Percentiles rank a stretch among this genome's conserved stretches.
These are phyloP conservation scores for Ariopsis seemanni DNA, from an alignment of 2,113 vertebrate genomes.

Conservation along the genomic window DNA sequence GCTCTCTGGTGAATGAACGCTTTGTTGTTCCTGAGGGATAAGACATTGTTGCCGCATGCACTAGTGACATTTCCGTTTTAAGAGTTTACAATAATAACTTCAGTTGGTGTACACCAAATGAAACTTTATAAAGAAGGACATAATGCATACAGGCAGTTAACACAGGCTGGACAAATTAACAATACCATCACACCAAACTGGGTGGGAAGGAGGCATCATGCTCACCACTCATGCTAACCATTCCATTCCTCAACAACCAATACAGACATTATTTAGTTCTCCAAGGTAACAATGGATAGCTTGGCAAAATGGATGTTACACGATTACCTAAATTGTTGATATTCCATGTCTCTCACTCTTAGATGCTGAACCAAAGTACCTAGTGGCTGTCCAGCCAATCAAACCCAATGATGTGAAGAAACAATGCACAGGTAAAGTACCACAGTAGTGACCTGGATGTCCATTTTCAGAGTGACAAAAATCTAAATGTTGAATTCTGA, in stretches of 20 bases:
- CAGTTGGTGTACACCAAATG: not conserved
- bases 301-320: not conserved
- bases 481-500: slow-evolving; percentile 9
- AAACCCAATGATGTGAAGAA: slow-evolving; percentile 83
- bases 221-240: not conserved
- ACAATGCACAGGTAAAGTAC: slow-evolving; percentile 82
- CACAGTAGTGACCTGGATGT: not conserved
- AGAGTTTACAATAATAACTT: not conserved
- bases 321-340: not conserved
- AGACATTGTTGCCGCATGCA: not conserved
- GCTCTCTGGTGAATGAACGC: not conserved
- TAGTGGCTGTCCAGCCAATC: slow-evolving; percentile 85
- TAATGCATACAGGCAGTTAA: not conserved
- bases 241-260: not conserved
- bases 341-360: slow-evolving; percentile 4
- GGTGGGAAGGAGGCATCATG: too few species aligned
- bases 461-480: not conserved
- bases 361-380: slow-evolving; percentile 92
- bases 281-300: not conserved
- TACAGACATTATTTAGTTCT: not conserved
- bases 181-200: not conserved
- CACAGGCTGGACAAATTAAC: not conserved
- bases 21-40: not conserved
- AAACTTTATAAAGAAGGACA: not conserved
- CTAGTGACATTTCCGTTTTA: not conserved